A percentile compares a stretch with the other conserved stretches of the same genome.
These are phyloP conservation scores for Pegea sp. DNA, from an alignment of 23 tunicate genomes.

Conservation along the genomic window DNA sequence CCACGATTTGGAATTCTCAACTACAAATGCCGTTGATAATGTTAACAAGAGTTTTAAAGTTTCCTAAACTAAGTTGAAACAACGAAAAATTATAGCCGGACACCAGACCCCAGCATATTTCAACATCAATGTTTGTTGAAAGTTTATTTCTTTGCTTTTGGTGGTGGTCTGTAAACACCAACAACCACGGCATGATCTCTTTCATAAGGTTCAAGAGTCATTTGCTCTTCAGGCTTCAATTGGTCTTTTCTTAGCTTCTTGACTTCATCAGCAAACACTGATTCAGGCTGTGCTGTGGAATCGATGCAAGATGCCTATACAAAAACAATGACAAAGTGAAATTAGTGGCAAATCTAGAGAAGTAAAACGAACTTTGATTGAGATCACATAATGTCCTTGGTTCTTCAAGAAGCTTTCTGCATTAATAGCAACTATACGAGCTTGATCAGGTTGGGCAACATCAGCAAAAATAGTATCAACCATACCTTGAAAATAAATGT, in stretches of 20 bases:
- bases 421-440: conserved; percentile 85
- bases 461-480: conserved; percentile 96
- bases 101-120: no score
- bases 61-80: no score
- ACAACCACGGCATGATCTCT: conserved; percentile 96
- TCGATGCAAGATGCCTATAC: conserved; percentile 93
- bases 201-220: conserved; percentile 95
- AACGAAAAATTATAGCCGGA: no score
- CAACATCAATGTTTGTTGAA: no score
- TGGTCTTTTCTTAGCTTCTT: conserved; percentile 85
- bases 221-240: conserved; percentile 93
- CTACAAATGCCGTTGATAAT: no score
- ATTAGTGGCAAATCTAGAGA: neutral
- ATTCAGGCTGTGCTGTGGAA: conserved; percentile 96
- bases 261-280: conserved; percentile 88
- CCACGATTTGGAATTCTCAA: no score
- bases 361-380: conserved; percentile 46
- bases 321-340: no score
- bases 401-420: conserved; percentile 86
- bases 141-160: conserved; percentile 28
- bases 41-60: no score
- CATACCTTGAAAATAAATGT: conserved; percentile 32
- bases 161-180: conserved; percentile 80
- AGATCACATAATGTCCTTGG: conserved; percentile 73
- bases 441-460: conserved; percentile 98